Percentiles rank a stretch among this genome's conserved stretches.
Evolutionary conservation across 2,797 vertebrate species (phyloP).

Genomic region (Leucoraja ocellata): DNA sequence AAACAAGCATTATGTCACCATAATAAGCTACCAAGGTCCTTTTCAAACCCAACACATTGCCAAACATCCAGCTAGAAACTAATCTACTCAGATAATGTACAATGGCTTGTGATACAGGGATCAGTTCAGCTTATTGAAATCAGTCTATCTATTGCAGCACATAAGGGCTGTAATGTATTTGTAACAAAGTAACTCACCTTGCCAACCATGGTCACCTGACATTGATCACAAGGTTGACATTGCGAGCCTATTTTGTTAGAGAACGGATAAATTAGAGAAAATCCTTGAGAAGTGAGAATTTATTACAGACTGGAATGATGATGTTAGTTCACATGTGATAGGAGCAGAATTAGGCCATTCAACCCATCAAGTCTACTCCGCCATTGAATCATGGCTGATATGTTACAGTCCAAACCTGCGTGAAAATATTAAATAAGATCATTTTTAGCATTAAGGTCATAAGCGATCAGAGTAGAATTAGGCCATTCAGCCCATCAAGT

Average conservation of each 20-base stretch:
- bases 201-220: neutral
- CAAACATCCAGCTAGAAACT: neutral
- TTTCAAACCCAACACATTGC: neutral
- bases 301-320: neutral
- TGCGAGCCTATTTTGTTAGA: too few species aligned
- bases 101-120: neutral
- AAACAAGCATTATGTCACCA: neutral
- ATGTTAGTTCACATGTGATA: neutral
- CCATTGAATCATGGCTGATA: too few species aligned
- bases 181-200: neutral
- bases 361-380: too few species aligned
- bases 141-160: neutral
- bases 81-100: neutral
- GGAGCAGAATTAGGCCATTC: too few species aligned
- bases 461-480: too few species aligned
- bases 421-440: too few species aligned
- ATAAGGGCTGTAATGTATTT: neutral
- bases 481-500: too few species aligned
- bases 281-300: neutral
- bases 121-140: too few species aligned
- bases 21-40: neutral
- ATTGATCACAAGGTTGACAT: too few species aligned
- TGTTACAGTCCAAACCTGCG: too few species aligned
- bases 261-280: neutral
- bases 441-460: too few species aligned